Percentiles rank a stretch among this genome's conserved stretches.
These are phyloP conservation scores for Spea hammondii DNA, from an alignment of 2,797 vertebrate species.

Conservation along the genomic window DNA sequence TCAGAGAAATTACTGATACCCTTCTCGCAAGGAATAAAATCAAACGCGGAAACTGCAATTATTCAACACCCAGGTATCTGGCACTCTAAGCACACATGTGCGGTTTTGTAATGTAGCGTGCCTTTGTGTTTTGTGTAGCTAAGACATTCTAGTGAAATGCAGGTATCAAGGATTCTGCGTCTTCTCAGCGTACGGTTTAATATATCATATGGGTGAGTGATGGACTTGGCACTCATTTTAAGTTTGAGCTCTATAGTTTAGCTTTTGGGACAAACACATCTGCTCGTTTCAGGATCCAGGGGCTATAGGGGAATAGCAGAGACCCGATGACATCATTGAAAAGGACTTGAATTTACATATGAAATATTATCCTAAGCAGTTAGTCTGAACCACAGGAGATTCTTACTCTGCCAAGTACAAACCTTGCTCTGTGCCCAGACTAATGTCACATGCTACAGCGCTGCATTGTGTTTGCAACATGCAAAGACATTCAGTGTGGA, in stretches of 20 bases:
- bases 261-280: slow-evolving; percentile 49
- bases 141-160: slow-evolving; percentile 6
- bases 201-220: slow-evolving; percentile 37
- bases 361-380: slow-evolving; percentile 50
- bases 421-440: slow-evolving; percentile 39
- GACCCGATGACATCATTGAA: slow-evolving; percentile 47
- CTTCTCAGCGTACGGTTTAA: slow-evolving; percentile 12
- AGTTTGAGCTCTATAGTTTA: slow-evolving; percentile 34
- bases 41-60: background rate
- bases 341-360: slow-evolving; percentile 49
- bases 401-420: slow-evolving; percentile 40
- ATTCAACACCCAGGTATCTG: background rate
- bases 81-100: background rate
- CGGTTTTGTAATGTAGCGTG: background rate
- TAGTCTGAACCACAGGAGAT: slow-evolving; percentile 43
- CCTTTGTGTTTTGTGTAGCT: background rate
- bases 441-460: slow-evolving; percentile 36
- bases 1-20: background rate
- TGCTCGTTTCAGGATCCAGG: slow-evolving; percentile 39
- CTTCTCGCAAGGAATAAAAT: background rate
- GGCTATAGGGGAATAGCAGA: slow-evolving; percentile 42
- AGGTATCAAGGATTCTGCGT: slow-evolving; percentile 22
- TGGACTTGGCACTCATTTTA: slow-evolving; percentile 44
- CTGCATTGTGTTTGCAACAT: slow-evolving; percentile 26
- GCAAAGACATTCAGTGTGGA: slow-evolving; percentile 7